Evolutionary conservation across 2,113 vertebrate species (phyloP).

Genomic region (Hylia prasina): DNA sequence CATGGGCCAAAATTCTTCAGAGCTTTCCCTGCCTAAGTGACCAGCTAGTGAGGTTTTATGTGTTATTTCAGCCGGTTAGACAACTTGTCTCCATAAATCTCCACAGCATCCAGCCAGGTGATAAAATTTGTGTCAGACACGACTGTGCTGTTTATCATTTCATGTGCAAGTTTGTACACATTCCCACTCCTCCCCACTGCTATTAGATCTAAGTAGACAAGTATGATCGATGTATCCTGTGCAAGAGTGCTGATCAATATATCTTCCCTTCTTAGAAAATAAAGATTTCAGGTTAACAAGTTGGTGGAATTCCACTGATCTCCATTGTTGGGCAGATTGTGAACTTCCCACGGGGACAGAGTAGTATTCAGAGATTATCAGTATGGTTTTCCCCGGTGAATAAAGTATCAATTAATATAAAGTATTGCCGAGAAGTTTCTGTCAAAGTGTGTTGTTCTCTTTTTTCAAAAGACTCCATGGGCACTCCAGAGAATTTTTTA

Average conservation of each 20-base stretch:
- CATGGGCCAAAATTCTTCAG: not conserved
- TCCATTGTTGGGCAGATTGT: not conserved
- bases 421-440: not conserved
- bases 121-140: slow-evolving; percentile 29
- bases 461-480: not conserved
- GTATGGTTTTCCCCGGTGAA: not conserved
- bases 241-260: not conserved
- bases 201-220: not conserved
- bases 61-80: not conserved
- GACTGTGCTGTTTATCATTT: slow-evolving; percentile 23
- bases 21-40: not conserved
- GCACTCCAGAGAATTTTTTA: not conserved
- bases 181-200: not conserved
- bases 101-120: not conserved
- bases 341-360: not conserved
- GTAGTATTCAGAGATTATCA: not conserved
- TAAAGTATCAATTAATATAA: not conserved
- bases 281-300: slow-evolving; percentile 24
- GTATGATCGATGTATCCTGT: not conserved
- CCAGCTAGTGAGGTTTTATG: not conserved
- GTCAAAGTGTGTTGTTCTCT: not conserved
- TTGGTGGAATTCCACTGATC: not conserved
- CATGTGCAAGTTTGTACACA: not conserved
- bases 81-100: slow-evolving; percentile 37
- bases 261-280: not conserved